Conservation (phyloP, 2,797 vertebrate genomes). For the Choloepus didactylus region DNA sequence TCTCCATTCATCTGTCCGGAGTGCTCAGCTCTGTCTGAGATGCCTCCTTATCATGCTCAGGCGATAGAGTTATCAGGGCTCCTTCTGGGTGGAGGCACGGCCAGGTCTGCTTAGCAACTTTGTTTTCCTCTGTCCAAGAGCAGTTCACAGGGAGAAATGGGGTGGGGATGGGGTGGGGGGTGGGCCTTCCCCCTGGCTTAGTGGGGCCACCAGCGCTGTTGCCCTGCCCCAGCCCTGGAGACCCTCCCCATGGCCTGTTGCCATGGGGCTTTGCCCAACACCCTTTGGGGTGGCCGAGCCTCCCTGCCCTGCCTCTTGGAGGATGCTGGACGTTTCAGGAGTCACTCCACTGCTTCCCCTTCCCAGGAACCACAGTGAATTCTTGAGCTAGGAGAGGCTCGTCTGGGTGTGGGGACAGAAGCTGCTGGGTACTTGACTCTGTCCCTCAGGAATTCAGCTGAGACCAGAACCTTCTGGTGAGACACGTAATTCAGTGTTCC, state of each 20-base stretch:
- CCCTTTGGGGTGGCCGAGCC: background rate
- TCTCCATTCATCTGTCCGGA: background rate
- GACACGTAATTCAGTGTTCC: slow-evolving; percentile 56
- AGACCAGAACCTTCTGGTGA: slow-evolving; percentile 28
- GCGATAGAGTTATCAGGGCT: background rate
- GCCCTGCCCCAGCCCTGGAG: background rate
- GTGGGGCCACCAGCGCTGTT: background rate
- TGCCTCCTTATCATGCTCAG: background rate
- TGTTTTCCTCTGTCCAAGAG: slow-evolving; percentile 2
- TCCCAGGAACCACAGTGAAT: slow-evolving; percentile 64
- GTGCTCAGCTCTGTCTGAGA: background rate
- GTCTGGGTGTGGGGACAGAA: slow-evolving; percentile 68
- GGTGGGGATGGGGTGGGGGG: background rate
- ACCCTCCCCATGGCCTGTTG: background rate
- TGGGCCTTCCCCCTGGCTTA: background rate
- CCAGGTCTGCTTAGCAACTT: background rate
- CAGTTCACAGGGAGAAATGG: slow-evolving; percentile 19
- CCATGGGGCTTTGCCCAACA: background rate
- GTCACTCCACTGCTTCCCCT: slow-evolving; percentile 32
- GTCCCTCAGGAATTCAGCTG: slow-evolving; percentile 76
- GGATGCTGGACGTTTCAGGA: slow-evolving; percentile 43
- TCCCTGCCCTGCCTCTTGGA: background rate
- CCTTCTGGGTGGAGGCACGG: background rate
- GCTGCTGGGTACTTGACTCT: slow-evolving; percentile 70
- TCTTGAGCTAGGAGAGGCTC: slow-evolving; percentile 82